A percentile compares a stretch with the other conserved stretches of the same genome.
These are phyloP conservation scores for Rhinopomastus cyanomelas DNA, from an alignment of 2,113 vertebrate genomes.

Conservation along the genomic window DNA sequence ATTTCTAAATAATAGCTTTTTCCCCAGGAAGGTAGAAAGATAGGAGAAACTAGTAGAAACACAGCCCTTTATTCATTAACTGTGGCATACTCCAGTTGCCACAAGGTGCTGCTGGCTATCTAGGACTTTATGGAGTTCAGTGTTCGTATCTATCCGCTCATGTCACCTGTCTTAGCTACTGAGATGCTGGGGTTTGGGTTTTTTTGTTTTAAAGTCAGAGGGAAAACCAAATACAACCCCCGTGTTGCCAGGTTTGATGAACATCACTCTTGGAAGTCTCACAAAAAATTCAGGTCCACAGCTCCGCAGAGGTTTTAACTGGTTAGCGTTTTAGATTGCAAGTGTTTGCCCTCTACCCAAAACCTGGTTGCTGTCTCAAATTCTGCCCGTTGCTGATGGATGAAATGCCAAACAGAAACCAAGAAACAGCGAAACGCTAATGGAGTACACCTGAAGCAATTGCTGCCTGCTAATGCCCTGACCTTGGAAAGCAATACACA, in stretches of 20 bases:
- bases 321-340: conserved; percentile 31
- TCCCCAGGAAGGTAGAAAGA: background rate
- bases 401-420: conserved; percentile 72
- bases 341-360: conserved; percentile 57
- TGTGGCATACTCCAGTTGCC: background rate
- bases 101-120: background rate
- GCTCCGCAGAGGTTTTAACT: conserved; percentile 17
- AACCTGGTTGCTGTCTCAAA: conserved; percentile 59
- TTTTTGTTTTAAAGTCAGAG: background rate
- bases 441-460: conserved; percentile 82
- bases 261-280: background rate
- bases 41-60: background rate
- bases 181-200: background rate
- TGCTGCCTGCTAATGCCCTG: conserved; percentile 79
- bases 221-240: background rate
- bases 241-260: background rate
- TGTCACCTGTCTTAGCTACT: background rate
- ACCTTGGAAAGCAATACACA: conserved; percentile 86
- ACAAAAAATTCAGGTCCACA: background rate
- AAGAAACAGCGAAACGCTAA: conserved; percentile 77
- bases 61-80: background rate
- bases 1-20: background rate
- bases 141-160: background rate
- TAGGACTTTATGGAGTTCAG: background rate
- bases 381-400: conserved; percentile 61